These are phyloP conservation scores for Ellobius talpinus DNA, from an alignment of 2,113 vertebrate species.

Conservation along the genomic window DNA sequence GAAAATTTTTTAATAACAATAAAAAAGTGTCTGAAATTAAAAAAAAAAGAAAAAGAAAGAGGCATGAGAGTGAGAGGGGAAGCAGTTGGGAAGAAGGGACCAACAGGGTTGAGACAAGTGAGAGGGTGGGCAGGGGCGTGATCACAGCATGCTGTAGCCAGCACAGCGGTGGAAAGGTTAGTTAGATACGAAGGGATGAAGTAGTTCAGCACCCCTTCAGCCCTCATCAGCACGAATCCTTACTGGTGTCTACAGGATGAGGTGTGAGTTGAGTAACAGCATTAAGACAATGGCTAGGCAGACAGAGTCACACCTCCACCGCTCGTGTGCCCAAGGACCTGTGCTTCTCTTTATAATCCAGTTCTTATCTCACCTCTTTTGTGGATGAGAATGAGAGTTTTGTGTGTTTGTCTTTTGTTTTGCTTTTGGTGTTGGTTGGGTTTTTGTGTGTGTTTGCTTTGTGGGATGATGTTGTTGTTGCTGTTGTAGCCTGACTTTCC, in stretches of 20 bases:
- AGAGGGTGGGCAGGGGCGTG: not conserved
- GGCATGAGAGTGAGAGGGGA: not conserved
- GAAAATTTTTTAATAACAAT: too few relatives aligned
- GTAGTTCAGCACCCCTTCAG: not conserved
- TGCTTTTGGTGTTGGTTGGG: too few relatives aligned
- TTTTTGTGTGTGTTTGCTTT: too few relatives aligned
- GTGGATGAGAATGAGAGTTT: too few relatives aligned
- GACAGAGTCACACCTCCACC: fast-evolving
- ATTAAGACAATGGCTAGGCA: fast-evolving
- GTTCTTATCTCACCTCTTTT: not conserved
- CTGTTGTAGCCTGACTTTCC: too few relatives aligned
- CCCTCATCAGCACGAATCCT: fast-evolving
- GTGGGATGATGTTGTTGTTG: too few relatives aligned
- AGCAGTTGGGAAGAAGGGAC: not conserved
- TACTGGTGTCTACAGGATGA: not conserved
- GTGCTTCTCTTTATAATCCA: not conserved
- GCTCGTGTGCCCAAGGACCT: fast-evolving
- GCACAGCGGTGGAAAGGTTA: not conserved
- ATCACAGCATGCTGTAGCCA: not conserved
- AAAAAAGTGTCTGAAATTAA: too few relatives aligned
- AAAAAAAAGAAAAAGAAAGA: not conserved
- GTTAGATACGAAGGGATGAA: not conserved
- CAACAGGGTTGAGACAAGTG: not conserved
- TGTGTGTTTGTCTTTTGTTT: too few relatives aligned
- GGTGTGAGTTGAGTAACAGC: not conserved